A percentile compares a stretch with the other conserved stretches of the same genome.
Evolutionary conservation across 2,797 vertebrate species (phyloP).

Genomic region (Ceryle rudis): DNA sequence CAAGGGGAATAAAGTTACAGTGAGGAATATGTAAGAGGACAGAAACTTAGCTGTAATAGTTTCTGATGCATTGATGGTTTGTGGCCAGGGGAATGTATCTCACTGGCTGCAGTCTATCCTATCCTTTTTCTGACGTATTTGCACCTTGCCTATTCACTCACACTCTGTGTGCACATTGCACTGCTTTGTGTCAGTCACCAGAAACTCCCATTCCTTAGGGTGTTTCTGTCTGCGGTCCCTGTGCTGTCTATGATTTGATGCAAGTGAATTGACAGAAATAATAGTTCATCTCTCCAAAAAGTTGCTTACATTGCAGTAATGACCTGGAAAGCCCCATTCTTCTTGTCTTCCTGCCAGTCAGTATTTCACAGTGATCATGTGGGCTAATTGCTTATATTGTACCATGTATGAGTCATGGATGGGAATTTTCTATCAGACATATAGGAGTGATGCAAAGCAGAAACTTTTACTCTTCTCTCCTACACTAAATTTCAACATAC

Average conservation of each 20-base stretch:
- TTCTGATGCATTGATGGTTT: not conserved
- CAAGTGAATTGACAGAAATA: not conserved
- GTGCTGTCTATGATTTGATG: not conserved
- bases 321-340: conserved; percentile 37
- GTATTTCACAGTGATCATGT: not conserved
- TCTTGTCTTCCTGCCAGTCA: not conserved
- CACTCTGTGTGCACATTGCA: fast-evolving
- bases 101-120: not conserved
- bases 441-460: not conserved
- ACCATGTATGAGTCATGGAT: not conserved
- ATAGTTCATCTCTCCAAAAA: not conserved
- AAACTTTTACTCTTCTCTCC: not conserved
- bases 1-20: not conserved
- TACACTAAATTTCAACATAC: not conserved
- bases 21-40: not conserved
- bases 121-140: not conserved
- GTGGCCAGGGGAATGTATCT: not conserved
- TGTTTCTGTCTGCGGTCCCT: not conserved
- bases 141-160: not conserved
- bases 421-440: not conserved
- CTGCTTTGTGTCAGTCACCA: not conserved
- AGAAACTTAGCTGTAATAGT: not conserved
- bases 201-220: not conserved
- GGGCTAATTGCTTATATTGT: not conserved
- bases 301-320: not conserved